phyloP scores from a whole-genome alignment of 2,888 invertebrate genomes.

The Trypoxylon attenuatum region DNA sequence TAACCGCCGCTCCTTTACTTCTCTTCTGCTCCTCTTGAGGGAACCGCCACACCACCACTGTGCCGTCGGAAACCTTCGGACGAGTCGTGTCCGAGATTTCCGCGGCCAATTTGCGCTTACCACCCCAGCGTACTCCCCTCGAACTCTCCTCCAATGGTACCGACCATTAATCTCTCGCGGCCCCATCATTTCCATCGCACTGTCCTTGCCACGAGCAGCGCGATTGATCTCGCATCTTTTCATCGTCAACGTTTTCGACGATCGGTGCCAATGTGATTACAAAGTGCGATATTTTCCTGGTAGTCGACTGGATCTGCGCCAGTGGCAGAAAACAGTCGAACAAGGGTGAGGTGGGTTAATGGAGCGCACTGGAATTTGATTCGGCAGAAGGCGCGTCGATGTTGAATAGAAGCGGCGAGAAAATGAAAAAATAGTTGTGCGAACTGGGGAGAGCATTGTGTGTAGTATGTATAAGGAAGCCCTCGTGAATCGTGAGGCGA shows the following conservation, averaged over 20 bases:
- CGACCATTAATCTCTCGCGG: conserved; percentile 6
- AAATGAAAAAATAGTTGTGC: conserved; percentile 50
- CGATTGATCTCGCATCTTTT: too few species aligned
- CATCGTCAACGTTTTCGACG: not conserved
- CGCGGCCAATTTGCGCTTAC: conserved; percentile 33
- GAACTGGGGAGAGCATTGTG: conserved; percentile 44
- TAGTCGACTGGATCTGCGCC: too few species aligned
- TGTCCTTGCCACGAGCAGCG: not conserved
- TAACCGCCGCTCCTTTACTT: conserved; percentile 43
- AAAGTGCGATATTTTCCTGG: too few species aligned
- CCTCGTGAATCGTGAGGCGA: conserved; percentile 33
- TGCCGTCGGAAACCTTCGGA: conserved; percentile 20
- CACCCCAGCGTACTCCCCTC: conserved; percentile 5
- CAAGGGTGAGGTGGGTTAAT: too few species aligned
- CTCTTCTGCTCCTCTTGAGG: too few species aligned
- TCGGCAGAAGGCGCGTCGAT: too few species aligned
- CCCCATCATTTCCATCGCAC: not conserved
- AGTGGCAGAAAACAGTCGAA: too few species aligned
- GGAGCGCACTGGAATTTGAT: too few species aligned
- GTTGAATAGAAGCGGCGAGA: not conserved
- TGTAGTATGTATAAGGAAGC: conserved; percentile 1
- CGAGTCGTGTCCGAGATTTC: conserved; percentile 39
- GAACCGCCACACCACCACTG: too few species aligned
- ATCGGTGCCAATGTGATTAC: not conserved
- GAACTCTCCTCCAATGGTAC: not conserved